Evolutionary conservation across 2,888 invertebrate species (phyloP).

Genomic region (Temnothorax ravouxi): DNA sequence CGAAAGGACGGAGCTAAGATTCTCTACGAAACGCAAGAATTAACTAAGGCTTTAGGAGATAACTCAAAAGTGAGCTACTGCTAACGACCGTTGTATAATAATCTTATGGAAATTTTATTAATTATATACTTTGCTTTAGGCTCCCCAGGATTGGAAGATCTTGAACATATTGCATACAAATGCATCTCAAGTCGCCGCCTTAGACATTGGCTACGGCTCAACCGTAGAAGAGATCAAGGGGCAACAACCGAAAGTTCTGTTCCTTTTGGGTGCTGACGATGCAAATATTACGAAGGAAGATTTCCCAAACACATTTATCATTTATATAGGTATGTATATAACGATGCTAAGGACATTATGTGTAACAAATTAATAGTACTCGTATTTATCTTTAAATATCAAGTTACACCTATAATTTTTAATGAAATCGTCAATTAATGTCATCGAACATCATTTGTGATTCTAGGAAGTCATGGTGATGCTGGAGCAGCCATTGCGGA

Average conservation of each 20-base stretch:
- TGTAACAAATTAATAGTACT: neutral
- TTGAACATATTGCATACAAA: conserved; percentile 98
- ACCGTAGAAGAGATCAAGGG: conserved; percentile 89
- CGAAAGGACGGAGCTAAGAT: conserved; percentile 93
- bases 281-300: conserved; percentile 92
- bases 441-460: conserved; percentile 92
- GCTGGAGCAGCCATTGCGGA: conserved; percentile 97
- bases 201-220: conserved; percentile 97
- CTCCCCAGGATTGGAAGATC: conserved; percentile 90
- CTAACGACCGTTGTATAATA: neutral
- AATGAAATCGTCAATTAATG: conserved; percentile 89
- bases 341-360: neutral
- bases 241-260: conserved; percentile 92
- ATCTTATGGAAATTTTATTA: conserved; percentile 25
- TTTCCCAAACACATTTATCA: conserved; percentile 93
- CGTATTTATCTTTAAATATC: neutral
- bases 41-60: conserved; percentile 89
- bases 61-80: conserved; percentile 86
- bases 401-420: conserved; percentile 28
- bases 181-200: conserved; percentile 96
- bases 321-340: conserved; percentile 92
- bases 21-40: conserved; percentile 91
- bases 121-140: conserved; percentile 73
- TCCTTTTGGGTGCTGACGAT: conserved; percentile 97
- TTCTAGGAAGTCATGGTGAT: conserved; percentile 97